Percentiles rank a stretch among this genome's conserved stretches.
phyloP scores from a whole-genome alignment of 2,113 vertebrate species.

The Hemibagrus wyckioides region DNA sequence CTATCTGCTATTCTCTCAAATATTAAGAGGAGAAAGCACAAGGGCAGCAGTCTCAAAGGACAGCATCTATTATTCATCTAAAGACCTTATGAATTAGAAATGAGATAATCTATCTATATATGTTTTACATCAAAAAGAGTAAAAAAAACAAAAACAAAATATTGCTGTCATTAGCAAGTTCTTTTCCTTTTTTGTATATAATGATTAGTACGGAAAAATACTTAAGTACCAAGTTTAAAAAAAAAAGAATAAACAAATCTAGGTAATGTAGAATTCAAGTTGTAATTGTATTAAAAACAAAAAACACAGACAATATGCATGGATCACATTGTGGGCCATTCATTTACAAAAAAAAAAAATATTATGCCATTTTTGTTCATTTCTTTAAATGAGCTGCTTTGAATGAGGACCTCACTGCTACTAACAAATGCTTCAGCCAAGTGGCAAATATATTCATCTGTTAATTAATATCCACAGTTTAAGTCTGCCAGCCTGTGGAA shows the following conservation, averaged over 20 bases:
- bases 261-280: not conserved
- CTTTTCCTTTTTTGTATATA: conserved; percentile 23
- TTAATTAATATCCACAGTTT: conserved; percentile 45
- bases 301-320: not conserved
- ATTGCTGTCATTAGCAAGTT: conserved; percentile 54
- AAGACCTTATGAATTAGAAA: conserved; percentile 72
- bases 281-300: not conserved
- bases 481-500: conserved; percentile 26
- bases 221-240: not conserved
- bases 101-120: conserved; percentile 68
- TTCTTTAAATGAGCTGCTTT: not conserved
- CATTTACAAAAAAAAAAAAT: not conserved
- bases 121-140: conserved; percentile 69
- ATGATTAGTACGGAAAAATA: not conserved
- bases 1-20: conserved; percentile 66
- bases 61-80: conserved; percentile 74
- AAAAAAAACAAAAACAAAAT: too few species aligned
- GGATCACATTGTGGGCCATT: not conserved
- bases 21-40: conserved; percentile 59
- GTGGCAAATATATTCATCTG: conserved; percentile 39
- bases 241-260: not conserved
- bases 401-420: conserved; percentile 4
- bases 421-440: conserved; percentile 18
- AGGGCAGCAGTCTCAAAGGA: conserved; percentile 69
- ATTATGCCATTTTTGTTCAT: not conserved